phyloP scores from a whole-genome alignment of 2,888 invertebrate genomes.

The Amorpha juglandis region DNA sequence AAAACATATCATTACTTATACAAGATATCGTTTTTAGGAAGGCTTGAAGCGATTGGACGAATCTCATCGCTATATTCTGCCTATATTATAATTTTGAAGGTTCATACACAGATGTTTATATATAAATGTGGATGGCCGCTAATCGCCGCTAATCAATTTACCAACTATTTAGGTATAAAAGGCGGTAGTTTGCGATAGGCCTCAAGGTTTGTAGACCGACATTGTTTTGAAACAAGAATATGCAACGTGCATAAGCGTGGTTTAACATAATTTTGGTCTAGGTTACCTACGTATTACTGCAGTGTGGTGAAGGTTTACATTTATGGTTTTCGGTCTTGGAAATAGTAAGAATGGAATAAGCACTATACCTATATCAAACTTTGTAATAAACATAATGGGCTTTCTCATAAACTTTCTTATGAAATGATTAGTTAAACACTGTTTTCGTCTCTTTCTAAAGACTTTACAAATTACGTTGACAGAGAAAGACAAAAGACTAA shows the following conservation, averaged over 20 bases:
- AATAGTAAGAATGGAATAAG: too few species aligned
- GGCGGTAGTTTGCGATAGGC: conserved; percentile 7
- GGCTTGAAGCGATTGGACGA: neutral
- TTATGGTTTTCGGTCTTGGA: too few species aligned
- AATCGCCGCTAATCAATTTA: neutral
- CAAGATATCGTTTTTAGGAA: neutral
- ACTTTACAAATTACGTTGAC: too few species aligned
- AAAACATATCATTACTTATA: conserved; percentile 8
- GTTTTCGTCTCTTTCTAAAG: too few species aligned
- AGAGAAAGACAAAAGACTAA: neutral
- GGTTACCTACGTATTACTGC: too few species aligned
- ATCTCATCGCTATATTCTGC: neutral
- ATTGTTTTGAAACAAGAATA: neutral
- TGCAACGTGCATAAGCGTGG: too few species aligned
- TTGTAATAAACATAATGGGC: too few species aligned
- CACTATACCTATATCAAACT: too few species aligned
- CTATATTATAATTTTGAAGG: neutral
- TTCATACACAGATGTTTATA: neutral
- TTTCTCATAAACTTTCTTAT: too few species aligned
- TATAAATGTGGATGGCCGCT: neutral
- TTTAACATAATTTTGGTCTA: too few species aligned
- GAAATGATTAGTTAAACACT: too few species aligned
- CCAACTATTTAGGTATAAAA: neutral
- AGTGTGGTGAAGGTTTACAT: too few species aligned
- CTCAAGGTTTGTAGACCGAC: neutral